Conservation (phyloP, 2,888 invertebrate species). For the Physocephala rufipes region DNA sequence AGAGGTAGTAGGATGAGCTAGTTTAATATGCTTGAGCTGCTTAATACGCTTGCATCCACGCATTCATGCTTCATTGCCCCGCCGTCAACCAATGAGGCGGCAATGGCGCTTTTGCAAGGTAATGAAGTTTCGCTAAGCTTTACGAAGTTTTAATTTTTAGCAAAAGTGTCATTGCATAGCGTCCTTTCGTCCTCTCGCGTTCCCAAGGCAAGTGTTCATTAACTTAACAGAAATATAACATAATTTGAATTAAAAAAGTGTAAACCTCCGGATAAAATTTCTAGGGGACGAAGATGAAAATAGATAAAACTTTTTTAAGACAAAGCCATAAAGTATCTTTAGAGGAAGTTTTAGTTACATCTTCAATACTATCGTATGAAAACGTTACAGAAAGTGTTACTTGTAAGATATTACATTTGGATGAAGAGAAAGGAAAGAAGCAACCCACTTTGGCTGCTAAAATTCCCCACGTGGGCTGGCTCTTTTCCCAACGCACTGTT, state of each 20-base stretch:
- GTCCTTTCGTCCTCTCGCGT: no score
- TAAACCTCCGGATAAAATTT: no score
- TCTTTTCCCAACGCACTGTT: no score
- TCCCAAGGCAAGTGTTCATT: no score
- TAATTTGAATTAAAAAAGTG: no score
- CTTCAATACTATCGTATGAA: conserved; percentile 15
- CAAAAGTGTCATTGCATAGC: no score
- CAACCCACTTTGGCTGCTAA: neutral
- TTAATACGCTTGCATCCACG: conserved; percentile 57
- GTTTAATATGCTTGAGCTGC: no score
- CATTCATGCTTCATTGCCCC: conserved; percentile 62
- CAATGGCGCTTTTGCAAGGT: conserved; percentile 65
- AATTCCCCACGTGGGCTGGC: conserved; percentile 29
- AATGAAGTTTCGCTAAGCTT: conserved; percentile 65
- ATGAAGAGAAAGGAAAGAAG: neutral
- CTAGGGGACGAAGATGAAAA: no score
- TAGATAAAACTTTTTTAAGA: no score
- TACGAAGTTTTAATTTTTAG: no score
- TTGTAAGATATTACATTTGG: conserved; percentile 31
- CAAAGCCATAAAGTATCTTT: no score
- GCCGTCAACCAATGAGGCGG: conserved; percentile 57
- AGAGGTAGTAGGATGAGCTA: conserved; percentile 51
- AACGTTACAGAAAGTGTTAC: conserved; percentile 23
- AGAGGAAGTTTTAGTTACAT: conserved; percentile 27
- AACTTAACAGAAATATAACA: no score